Evolutionary conservation across 2,888 invertebrate species (phyloP).

Genomic region (Metellina segmentata): DNA sequence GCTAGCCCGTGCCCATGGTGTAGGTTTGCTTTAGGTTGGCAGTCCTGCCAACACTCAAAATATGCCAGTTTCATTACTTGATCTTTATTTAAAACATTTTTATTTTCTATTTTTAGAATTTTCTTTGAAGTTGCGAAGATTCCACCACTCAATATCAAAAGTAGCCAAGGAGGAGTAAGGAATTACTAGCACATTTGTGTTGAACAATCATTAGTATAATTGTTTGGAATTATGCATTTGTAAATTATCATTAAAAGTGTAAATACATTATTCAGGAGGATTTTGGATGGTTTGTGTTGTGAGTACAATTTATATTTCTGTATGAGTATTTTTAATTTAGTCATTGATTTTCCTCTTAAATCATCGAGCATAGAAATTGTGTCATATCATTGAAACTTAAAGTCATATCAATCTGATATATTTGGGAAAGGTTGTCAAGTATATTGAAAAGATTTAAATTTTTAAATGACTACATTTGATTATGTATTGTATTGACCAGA

Average conservation of each 20-base stretch:
- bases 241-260: slow-evolving; percentile 65
- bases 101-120: slow-evolving; percentile 83
- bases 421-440: not conserved
- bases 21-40: no score
- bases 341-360: slow-evolving; percentile 27
- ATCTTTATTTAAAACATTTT: not conserved
- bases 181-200: not conserved
- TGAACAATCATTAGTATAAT: slow-evolving; percentile 9
- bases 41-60: not conserved
- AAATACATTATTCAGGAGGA: slow-evolving; percentile 33
- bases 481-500: not conserved
- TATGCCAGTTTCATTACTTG: not conserved
- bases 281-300: slow-evolving; percentile 11
- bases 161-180: not conserved
- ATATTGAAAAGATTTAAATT: not conserved
- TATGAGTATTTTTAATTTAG: not conserved
- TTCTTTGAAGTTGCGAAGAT: slow-evolving; percentile 95
- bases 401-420: not conserved
- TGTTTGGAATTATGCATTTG: slow-evolving; percentile 35
- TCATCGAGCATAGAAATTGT: not conserved
- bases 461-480: not conserved
- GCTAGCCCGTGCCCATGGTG: no score
- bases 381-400: not conserved
- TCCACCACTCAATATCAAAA: slow-evolving; percentile 81
- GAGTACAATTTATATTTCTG: slow-evolving; percentile 15